Evolutionary conservation across 2,113 vertebrate species (phyloP).

Genomic region (Tapirus terrestris): DNA sequence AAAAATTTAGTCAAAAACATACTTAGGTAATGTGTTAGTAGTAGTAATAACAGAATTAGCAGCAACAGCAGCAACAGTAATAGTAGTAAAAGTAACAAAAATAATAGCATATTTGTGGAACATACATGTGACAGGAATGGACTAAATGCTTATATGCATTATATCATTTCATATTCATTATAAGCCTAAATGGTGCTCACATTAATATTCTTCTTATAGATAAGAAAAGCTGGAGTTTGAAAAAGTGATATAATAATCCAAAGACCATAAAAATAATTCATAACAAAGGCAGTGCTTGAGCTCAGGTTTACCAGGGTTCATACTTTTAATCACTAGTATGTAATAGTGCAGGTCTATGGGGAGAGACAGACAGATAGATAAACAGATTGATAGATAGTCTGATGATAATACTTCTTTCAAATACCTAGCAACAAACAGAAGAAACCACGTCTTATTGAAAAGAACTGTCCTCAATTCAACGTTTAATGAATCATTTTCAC

Average conservation of each 20-base stretch:
- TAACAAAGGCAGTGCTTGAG: background rate
- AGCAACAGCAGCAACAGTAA: background rate
- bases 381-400: background rate
- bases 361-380: background rate
- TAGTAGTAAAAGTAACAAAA: background rate
- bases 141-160: background rate
- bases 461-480: background rate
- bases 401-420: background rate
- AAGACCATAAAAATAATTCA: background rate
- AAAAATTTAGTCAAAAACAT: background rate
- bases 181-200: background rate
- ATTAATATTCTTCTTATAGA: background rate
- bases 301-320: background rate
- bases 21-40: background rate
- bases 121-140: background rate
- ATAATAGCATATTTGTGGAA: background rate
- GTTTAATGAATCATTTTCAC: conserved; percentile 12
- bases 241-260: background rate
- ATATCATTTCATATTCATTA: background rate
- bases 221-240: background rate
- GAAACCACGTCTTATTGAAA: background rate
- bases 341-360: background rate
- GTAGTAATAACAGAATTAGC: background rate
- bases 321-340: background rate
- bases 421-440: background rate